Base-by-base conservation (phyloP, 2,113 vertebrate species). In the Colaptes auratus region DNA sequence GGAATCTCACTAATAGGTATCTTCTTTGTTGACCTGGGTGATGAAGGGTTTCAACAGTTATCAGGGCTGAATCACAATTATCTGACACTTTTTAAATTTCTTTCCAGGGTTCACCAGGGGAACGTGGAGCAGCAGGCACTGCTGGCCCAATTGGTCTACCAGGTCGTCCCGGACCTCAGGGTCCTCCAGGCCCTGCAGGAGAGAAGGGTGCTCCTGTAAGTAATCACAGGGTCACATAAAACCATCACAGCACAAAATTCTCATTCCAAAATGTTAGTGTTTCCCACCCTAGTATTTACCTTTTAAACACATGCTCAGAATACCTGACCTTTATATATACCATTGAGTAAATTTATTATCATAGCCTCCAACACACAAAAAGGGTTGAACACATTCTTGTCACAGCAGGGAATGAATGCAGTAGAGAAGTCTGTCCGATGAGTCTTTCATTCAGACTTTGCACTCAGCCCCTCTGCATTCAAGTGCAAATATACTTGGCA, bases 141-240 rank as follows among this genome's bases (percentile, higher is more conserved):
- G 99, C 98, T 10, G 99, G 99, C 31, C 99, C 99, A 31, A 99
- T 99, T 36, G 99, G 99, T 15, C 96, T 99, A 46, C 98, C 99
- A 3, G 99, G 99, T 48, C 98, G 99, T 27, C 98, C 98, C 6
- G 99, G 99, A 27, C 99, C 99, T 15, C 99, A 99, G 93, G 99
- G 99, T 20, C 99, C 99, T 5, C 99, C 99, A 0, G 99, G 99
- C 33, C 99, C 99, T 0, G 98, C 99, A 64, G 99, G 99, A 79
- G 99, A 99, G 97, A 99, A 99, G 87, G 99, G 99, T 23, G 99
- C 98, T 89, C 99, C 99, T 6, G 99, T 99, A 95, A 98, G 98
- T 99, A 92, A 73, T 50, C 72, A 14, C 42, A 28, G 66, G 44
- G n/a, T 30, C 67, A 25, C 15, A 46, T 9, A 35, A 50, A 66